phyloP scores from a whole-genome alignment of 2,888 invertebrate genomes.

The Allygus modestus region DNA sequence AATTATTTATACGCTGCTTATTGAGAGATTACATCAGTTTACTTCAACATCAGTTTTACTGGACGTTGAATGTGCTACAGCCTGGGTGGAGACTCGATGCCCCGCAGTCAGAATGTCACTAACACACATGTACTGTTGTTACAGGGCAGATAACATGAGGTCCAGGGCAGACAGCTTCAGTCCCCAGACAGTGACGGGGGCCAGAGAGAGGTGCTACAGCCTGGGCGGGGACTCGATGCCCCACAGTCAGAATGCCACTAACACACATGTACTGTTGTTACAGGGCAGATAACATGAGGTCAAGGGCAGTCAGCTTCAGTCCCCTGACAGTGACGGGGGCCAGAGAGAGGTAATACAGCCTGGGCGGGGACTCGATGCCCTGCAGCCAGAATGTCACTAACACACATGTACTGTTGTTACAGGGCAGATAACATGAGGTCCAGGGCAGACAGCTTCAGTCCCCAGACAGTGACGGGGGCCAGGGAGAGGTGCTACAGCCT shows the following conservation, averaged over 20 bases:
- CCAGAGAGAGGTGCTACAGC: slow-evolving; percentile 81
- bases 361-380: slow-evolving; percentile 75
- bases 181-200: slow-evolving; percentile 73
- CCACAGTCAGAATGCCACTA: too few species aligned
- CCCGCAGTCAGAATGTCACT: too few species aligned
- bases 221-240: slow-evolving; percentile 75
- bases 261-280: not conserved
- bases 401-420: not conserved
- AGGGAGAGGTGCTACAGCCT: slow-evolving; percentile 83
- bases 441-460: slow-evolving; percentile 71
- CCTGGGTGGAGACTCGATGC: slow-evolving; percentile 75
- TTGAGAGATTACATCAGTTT: too few species aligned
- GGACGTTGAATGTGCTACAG: too few species aligned
- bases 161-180: slow-evolving; percentile 72
- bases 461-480: slow-evolving; percentile 73
- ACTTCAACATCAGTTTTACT: too few species aligned
- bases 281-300: slow-evolving; percentile 69
- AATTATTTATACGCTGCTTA: too few species aligned
- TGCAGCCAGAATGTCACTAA: too few species aligned
- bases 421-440: slow-evolving; percentile 70
- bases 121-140: too few species aligned
- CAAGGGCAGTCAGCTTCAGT: slow-evolving; percentile 72
- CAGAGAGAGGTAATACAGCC: slow-evolving; percentile 82
- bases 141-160: slow-evolving; percentile 67
- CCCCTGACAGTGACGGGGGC: slow-evolving; percentile 73